These are phyloP conservation scores for Fragum fragum DNA, from an alignment of 2,888 invertebrate species.

Conservation along the genomic window DNA sequence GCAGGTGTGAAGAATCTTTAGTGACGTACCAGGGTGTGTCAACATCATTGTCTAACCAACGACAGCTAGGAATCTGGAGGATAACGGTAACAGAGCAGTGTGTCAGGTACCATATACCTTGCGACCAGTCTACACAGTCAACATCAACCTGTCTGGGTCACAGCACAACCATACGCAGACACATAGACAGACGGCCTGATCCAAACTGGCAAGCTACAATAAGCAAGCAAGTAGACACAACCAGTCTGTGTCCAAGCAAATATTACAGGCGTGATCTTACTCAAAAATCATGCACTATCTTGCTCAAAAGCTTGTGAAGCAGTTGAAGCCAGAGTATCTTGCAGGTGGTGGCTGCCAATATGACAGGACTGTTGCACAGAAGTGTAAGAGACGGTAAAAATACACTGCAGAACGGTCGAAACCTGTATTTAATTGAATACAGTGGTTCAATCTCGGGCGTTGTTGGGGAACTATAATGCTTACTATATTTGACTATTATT, in stretches of 20 bases:
- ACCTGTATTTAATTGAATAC: not conserved
- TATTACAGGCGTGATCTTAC: too few species aligned
- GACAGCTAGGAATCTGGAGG: slow-evolving; percentile 61
- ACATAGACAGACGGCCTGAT: slow-evolving; percentile 1
- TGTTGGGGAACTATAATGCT: slow-evolving; percentile 23
- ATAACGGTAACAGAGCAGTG: slow-evolving; percentile 56
- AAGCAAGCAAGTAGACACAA: too few species aligned
- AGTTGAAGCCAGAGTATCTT: too few species aligned
- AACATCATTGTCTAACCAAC: slow-evolving; percentile 62
- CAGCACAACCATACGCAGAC: not conserved
- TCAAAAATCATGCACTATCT: too few species aligned
- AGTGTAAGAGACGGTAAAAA: slow-evolving; percentile 11
- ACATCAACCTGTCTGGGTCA: slow-evolving; percentile 12
- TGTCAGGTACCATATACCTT: slow-evolving; percentile 24
- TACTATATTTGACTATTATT: slow-evolving; percentile 14
- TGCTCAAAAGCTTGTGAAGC: too few species aligned
- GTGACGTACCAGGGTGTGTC: slow-evolving; percentile 43
- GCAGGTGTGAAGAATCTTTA: slow-evolving; percentile 38
- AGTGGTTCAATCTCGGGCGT: not conserved
- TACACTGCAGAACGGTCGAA: slow-evolving; percentile 26
- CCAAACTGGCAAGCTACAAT: too few species aligned
- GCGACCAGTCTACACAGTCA: slow-evolving; percentile 29
- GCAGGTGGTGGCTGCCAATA: not conserved
- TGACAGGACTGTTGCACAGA: slow-evolving; percentile 12
- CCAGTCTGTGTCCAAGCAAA: too few species aligned